Evolutionary conservation across 1,140 invertebrate species (phyloP).

Genomic region (Pissodes strobi): DNA sequence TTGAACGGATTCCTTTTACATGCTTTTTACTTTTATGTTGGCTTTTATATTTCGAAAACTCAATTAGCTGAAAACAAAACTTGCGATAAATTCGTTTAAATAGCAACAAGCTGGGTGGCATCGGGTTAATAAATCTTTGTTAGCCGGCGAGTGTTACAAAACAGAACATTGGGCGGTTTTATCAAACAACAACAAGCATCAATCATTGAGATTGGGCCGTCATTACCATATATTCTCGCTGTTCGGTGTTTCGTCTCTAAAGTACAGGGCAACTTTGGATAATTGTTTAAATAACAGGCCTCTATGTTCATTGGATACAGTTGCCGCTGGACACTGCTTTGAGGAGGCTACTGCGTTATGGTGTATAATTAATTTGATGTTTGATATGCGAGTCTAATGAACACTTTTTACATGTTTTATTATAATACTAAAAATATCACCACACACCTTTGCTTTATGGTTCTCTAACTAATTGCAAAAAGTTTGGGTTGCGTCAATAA

Average conservation of each 20-base stretch:
- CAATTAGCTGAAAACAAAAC: constrained; percentile 34
- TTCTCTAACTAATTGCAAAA: too few species aligned
- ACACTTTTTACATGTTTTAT: too few species aligned
- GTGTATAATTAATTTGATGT: not conserved
- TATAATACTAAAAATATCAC: too few species aligned
- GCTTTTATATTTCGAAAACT: constrained; percentile 15
- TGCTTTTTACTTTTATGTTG: constrained; percentile 14
- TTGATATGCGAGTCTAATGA: too few species aligned
- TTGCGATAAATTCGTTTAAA: constrained; percentile 41
- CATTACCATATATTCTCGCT: constrained; percentile 39
- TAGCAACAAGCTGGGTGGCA: constrained; percentile 34
- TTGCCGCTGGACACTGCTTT: constrained; percentile 1
- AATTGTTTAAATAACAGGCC: constrained; percentile 35
- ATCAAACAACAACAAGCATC: constrained; percentile 41
- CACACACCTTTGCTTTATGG: too few species aligned
- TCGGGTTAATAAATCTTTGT: constrained; percentile 47
- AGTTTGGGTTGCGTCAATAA: too few species aligned
- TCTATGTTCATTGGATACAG: constrained; percentile 17
- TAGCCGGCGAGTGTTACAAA: constrained; percentile 40
- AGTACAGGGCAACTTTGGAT: constrained; percentile 8
- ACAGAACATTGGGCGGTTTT: constrained; percentile 42
- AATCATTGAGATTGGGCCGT: constrained; percentile 42
- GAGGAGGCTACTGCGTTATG: not conserved
- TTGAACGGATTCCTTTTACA: not conserved
- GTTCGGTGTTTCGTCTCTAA: constrained; percentile 13